Evolutionary conservation across 2,888 invertebrate genomes (phyloP), one percentile per base, ranked within the genome.

Genomic region (Aelia acuminata): DNA sequence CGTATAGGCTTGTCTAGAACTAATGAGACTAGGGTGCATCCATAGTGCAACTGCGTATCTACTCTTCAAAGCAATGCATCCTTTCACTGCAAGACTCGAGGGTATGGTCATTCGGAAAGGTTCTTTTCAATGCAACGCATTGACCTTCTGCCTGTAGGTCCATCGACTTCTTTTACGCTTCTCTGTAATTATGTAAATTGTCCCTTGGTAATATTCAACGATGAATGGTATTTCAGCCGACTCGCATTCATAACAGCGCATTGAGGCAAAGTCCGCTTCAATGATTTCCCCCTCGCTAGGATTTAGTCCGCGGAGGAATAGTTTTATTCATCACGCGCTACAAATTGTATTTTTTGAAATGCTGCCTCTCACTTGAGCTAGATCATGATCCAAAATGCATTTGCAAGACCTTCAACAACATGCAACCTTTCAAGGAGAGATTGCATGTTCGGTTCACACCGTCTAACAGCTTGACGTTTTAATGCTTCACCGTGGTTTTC

Each of bases 21-120:
- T 70, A 70, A 70, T 70, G 63, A 70, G 63, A 70, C 63, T 70
- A 70, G 63, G 63, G 63, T 70, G 63, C 63, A 20, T 35, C 63
- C 31, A 70, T 63, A 63, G 63, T 26, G n/a, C 35, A 35, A 57
- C 63, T 70, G 63, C 63, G 26, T 70, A 70, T 35, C 63, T 70
- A 70, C 63, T 5, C 63, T 70, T 70, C 63, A 70, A 70, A 70
- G 63, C 31, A 35, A 1, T 35, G 63, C 63, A 70, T 70, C 63
- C 63, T 70, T 70, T 70, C 63, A 70, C 35, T 70, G 8, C 35
- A 70, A 31, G 80, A 80, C 80, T 47, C 80, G 80, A 80, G 80
- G 80, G 80, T 22, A 11, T 43, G 43, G 80, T 80, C 80, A 80
- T 80, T 80, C 43, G 80, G 39, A 47, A 39, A 80, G 80, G 22